Conservation (phyloP, 2,888 invertebrate genomes). For the Bhutanitis thaidina region DNA sequence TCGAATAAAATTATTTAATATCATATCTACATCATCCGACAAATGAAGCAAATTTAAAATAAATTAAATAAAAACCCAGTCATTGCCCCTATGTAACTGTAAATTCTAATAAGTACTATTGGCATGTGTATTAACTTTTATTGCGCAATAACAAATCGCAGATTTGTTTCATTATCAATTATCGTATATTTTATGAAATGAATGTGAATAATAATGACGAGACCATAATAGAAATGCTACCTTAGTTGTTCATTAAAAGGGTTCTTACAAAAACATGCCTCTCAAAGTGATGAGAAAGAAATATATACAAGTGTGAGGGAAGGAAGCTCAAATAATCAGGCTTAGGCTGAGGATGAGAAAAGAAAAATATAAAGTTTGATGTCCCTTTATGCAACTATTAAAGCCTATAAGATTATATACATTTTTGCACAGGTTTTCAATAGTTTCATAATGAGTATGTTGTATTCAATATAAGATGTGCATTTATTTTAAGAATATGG, state of each 20-base stretch:
- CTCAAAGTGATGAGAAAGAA: not conserved
- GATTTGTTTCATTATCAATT: slow-evolving; percentile 1
- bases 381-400: too few relatives aligned
- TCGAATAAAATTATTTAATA: slow-evolving; percentile 52
- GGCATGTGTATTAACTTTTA: not conserved
- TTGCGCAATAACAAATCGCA: slow-evolving; percentile 6
- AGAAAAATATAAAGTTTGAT: too few relatives aligned
- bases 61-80: slow-evolving; percentile 25
- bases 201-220: not conserved
- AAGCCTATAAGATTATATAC: too few relatives aligned
- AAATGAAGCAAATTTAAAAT: slow-evolving; percentile 33
- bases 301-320: too few relatives aligned
- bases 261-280: not conserved
- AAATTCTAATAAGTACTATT: slow-evolving; percentile 23
- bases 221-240: not conserved
- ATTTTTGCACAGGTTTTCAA: too few relatives aligned
- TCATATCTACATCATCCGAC: slow-evolving; percentile 58
- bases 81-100: slow-evolving; percentile 17
- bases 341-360: too few relatives aligned
- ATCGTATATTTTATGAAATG: not conserved
- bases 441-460: too few relatives aligned
- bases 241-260: not conserved
- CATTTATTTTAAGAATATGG: too few relatives aligned
- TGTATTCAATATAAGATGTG: too few relatives aligned
- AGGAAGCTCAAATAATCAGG: too few relatives aligned